Conservation (phyloP, 2,888 invertebrate species). For the Pammene aurita region DNA sequence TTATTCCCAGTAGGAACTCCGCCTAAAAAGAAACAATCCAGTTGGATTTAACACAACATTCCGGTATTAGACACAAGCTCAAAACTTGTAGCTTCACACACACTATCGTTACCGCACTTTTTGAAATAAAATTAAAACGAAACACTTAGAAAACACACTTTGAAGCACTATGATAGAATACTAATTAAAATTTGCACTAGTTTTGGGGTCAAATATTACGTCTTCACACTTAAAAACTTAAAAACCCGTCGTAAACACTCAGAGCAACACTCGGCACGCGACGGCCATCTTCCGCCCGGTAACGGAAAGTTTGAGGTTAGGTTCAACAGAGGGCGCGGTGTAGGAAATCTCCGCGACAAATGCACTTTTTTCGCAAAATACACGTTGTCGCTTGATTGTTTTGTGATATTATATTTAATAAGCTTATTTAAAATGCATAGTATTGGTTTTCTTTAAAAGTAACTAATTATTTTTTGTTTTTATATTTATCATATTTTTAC, state of each 20-base stretch:
- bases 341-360: slow-evolving; percentile 5
- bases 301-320: slow-evolving; percentile 69
- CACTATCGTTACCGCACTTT: slow-evolving; percentile 72
- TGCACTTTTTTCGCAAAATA: not conserved
- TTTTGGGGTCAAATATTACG: slow-evolving; percentile 56
- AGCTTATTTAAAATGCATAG: not conserved
- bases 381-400: not conserved
- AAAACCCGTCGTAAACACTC: slow-evolving; percentile 74
- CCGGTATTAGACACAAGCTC: slow-evolving; percentile 71
- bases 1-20: slow-evolving; percentile 62
- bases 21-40: slow-evolving; percentile 69
- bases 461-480: not conserved
- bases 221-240: slow-evolving; percentile 69
- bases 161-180: slow-evolving; percentile 51
- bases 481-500: not conserved
- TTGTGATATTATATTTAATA: not conserved
- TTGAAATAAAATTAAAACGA: slow-evolving; percentile 65
- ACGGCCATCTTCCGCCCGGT: slow-evolving; percentile 82
- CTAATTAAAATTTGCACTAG: slow-evolving; percentile 56
- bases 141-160: slow-evolving; percentile 58
- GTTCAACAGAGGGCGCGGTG: slow-evolving; percentile 65
- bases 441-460: not conserved
- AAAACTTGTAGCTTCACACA: slow-evolving; percentile 74
- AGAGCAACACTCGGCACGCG: slow-evolving; percentile 77
- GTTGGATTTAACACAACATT: slow-evolving; percentile 77